Conservation (phyloP, 1,140 invertebrate species). For the Heliconius nattereri region DNA sequence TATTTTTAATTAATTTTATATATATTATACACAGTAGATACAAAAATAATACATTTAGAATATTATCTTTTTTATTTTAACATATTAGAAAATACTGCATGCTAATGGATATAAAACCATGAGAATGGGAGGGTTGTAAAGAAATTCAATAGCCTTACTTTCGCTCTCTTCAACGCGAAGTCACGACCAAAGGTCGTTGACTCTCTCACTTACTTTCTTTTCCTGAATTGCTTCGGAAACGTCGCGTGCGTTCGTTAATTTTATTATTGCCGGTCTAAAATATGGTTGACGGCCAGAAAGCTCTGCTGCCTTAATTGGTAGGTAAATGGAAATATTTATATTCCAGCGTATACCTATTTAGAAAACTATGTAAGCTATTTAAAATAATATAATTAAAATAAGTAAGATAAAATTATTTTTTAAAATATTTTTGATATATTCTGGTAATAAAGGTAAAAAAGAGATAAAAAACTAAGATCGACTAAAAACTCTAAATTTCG, state of each 20-base stretch:
- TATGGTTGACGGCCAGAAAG: not conserved
- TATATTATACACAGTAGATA: not conserved
- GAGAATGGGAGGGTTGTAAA: slow-evolving; percentile 30
- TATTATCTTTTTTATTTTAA: not conserved
- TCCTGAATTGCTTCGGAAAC: slow-evolving; percentile 37
- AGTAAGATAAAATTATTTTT: too few species aligned
- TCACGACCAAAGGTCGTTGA: slow-evolving; percentile 52
- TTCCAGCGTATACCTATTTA: too few species aligned
- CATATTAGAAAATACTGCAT: not conserved
- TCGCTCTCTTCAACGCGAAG: slow-evolving; percentile 42
- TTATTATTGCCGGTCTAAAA: not conserved
- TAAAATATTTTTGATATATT: too few species aligned
- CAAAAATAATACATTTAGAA: not conserved
- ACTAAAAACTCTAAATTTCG: too few species aligned
- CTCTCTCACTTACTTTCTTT: slow-evolving; percentile 55
- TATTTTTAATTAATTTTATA: too few species aligned
- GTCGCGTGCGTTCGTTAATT: slow-evolving; percentile 12
- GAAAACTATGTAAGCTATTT: too few species aligned
- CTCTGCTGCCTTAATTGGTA: not conserved
- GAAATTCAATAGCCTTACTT: slow-evolving; percentile 40
- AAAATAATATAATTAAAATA: too few species aligned
- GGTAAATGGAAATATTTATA: not conserved
- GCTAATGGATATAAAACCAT: slow-evolving; percentile 1
- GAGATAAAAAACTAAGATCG: too few species aligned
- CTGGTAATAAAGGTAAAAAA: too few species aligned